Evolutionary conservation across 2,797 vertebrate genomes (phyloP).

Genomic region (Kryptopterus vitreolus): DNA sequence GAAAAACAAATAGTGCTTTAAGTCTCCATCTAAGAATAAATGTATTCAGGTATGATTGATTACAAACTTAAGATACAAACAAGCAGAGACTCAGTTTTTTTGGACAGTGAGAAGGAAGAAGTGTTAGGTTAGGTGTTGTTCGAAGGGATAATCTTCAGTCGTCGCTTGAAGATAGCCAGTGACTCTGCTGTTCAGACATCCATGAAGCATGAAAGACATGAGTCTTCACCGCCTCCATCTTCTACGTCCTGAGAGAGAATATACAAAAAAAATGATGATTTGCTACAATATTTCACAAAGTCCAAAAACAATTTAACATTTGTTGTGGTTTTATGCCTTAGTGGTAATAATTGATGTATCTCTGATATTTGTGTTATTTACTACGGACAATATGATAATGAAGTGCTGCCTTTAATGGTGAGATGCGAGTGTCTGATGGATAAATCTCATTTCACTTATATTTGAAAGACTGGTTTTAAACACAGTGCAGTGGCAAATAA

Average conservation of each 20-base stretch:
- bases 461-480: constrained; percentile 23
- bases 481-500: constrained; percentile 25
- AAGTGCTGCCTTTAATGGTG: neutral
- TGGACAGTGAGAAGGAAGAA: too few relatives aligned
- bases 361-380: constrained; percentile 80
- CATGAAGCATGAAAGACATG: neutral
- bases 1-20: too few relatives aligned
- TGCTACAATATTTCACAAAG: constrained; percentile 66
- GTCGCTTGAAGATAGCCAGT: too few relatives aligned
- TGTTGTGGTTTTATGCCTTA: constrained; percentile 80
- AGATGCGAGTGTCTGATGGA: constrained; percentile 15
- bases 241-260: constrained; percentile 47
- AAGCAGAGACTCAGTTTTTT: too few relatives aligned
- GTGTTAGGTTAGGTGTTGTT: too few relatives aligned
- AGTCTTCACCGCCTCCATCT: constrained; percentile 7
- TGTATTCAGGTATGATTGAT: too few relatives aligned
- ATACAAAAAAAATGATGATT: constrained; percentile 82
- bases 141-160: too few relatives aligned
- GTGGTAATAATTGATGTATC: constrained; percentile 80
- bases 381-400: neutral
- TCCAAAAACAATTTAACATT: constrained; percentile 77
- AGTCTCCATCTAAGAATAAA: too few relatives aligned
- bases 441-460: constrained; percentile 21
- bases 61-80: too few relatives aligned
- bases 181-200: too few relatives aligned